Base-by-base conservation (phyloP, 1,140 invertebrate species). In the Lanistes nyassanus region DNA sequence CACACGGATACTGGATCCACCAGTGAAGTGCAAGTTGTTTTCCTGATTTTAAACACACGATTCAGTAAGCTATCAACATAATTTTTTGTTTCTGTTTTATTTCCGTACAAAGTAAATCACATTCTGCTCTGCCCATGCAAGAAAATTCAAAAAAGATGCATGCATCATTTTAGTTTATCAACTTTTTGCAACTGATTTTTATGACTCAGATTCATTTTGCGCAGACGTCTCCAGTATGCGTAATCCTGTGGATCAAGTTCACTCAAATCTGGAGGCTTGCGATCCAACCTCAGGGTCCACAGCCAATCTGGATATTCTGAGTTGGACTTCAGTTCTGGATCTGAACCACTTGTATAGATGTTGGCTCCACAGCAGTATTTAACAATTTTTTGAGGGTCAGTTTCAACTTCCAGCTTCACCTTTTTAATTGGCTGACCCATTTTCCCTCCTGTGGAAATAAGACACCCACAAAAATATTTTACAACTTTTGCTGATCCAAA, bases 241-340 rank as follows among this genome's bases (percentile, higher is more conserved):
- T 94, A 94, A 3, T 93, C 92, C 81, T 94, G 91, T 7, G 93
- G 94, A 88, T 97, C 94, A 76, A 97, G 82, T 82, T 97, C 93
- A 71, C 94, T 92, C 0, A 97, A 85, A 1, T 90, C 88, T 11
- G 90, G 90, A 34, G 93, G 89, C 21, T 89, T 92, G 92, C 74
- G 74, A 82, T 91, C 90, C 36, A 91, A 92, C 75, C 92, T 90
- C 21, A 98, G 83, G 0, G 82, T 90, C 96, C 96, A 98, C 29
- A 98, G 88, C 97, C 97, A 98, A 31, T 95, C 95, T 0, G 97
- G 97, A 89, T 98, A 98, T 86, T 97, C 96, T 71, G 90, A 92
- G 86, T 98, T 95, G 3, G 93, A 92, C 88, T 94, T 94, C 19
- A 98, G 76, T 91, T 95, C 92, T 26, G 97, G 88, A 87, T 97